Percentiles rank a stretch among this genome's conserved stretches.
Evolutionary conservation across 1,140 invertebrate genomes (phyloP).

Genomic region (Andricus grossulariae): DNA sequence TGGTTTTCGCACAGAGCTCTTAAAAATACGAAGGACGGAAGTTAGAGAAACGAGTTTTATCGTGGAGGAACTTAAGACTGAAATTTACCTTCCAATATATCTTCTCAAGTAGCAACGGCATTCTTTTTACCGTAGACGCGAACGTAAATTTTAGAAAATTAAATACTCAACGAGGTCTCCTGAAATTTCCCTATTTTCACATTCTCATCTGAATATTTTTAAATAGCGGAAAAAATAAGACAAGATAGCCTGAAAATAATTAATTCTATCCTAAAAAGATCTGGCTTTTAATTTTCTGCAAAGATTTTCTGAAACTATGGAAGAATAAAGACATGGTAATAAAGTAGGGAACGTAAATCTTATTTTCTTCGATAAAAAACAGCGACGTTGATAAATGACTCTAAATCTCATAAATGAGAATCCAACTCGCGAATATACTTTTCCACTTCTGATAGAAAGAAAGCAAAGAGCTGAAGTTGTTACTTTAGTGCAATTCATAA

Average conservation of each 20-base stretch:
- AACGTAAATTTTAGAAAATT: neutral
- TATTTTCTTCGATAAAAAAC: slow-evolving; percentile 31
- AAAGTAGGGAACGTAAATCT: slow-evolving; percentile 21
- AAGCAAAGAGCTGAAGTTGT: slow-evolving; percentile 26
- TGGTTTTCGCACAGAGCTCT: slow-evolving; percentile 14
- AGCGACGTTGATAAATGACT: slow-evolving; percentile 24
- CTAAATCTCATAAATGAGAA: slow-evolving; percentile 30
- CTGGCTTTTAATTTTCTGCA: slow-evolving; percentile 24
- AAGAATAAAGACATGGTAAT: slow-evolving; percentile 30
- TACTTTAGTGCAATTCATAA: slow-evolving; percentile 27
- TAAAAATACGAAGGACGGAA: slow-evolving; percentile 31
- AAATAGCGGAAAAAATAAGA: neutral
- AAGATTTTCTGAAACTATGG: slow-evolving; percentile 13
- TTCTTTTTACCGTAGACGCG: slow-evolving; percentile 4
- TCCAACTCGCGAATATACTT: slow-evolving; percentile 30
- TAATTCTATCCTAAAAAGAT: neutral
- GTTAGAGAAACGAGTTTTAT: slow-evolving; percentile 29
- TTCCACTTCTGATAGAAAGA: slow-evolving; percentile 28
- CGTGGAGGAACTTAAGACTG: slow-evolving; percentile 21
- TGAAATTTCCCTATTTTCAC: too few species aligned
- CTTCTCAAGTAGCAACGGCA: slow-evolving; percentile 17
- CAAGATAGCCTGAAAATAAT: neutral
- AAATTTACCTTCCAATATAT: slow-evolving; percentile 29
- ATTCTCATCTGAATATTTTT: neutral
- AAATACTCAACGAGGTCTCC: neutral